Conservation (phyloP, 2,797 vertebrate genomes). For the Centroberyx gerrardi region DNA sequence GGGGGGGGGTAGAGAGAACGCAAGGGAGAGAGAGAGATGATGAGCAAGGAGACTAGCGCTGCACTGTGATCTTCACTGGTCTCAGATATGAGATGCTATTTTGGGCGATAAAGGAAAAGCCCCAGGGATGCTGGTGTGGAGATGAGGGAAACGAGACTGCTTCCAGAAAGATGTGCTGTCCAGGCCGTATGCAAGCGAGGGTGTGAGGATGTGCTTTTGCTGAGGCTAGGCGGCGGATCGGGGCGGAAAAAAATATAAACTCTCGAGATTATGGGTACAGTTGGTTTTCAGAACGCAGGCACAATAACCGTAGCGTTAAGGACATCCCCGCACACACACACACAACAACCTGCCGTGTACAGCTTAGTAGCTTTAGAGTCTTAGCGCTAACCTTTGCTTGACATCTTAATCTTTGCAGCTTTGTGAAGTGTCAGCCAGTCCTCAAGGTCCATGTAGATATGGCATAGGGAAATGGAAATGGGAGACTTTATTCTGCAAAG, state of each 20-base stretch:
- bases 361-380: constrained; percentile 67
- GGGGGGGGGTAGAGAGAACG: too few species aligned
- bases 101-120: constrained; percentile 70
- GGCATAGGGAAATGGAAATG: constrained; percentile 56
- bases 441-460: constrained; percentile 58
- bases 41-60: constrained; percentile 47
- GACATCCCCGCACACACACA: constrained; percentile 30
- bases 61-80: constrained; percentile 63
- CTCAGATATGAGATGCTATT: constrained; percentile 79
- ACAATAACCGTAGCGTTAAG: too few species aligned
- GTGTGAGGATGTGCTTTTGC: constrained; percentile 52
- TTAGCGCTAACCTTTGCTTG: constrained; percentile 78
- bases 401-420: constrained; percentile 80
- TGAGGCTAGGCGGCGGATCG: constrained; percentile 39
- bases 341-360: constrained; percentile 45
- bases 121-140: constrained; percentile 67
- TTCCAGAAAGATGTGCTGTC: constrained; percentile 50
- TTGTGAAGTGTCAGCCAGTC: constrained; percentile 65
- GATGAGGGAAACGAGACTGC: constrained; percentile 59
- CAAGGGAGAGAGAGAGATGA: constrained; percentile 36
- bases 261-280: too few species aligned
- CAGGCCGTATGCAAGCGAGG: constrained; percentile 14
- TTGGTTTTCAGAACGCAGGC: too few species aligned
- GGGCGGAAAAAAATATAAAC: neutral
- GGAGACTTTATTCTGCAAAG: constrained; percentile 57